Evolutionary conservation across 1,140 invertebrate species (phyloP).

Genomic region (Drosophila pseudoananassae): DNA sequence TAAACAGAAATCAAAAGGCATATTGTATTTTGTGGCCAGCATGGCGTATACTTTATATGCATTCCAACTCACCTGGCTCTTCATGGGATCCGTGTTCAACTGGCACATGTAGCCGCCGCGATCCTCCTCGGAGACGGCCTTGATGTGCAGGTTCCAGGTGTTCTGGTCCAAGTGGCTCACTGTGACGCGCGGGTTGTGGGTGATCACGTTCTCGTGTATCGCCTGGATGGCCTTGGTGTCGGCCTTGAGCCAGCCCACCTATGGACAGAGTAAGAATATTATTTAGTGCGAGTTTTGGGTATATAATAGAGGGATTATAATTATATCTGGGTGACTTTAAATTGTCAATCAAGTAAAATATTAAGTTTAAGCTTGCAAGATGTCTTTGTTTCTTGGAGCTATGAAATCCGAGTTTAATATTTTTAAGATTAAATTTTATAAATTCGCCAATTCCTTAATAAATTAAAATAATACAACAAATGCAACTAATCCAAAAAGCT

Average conservation of each 20-base stretch:
- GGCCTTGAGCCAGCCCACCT: slow-evolving; percentile 96
- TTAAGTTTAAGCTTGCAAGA: too few relatives aligned
- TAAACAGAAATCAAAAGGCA: too few relatives aligned
- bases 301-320: neutral
- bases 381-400: too few relatives aligned
- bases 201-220: slow-evolving; percentile 95
- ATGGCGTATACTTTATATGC: neutral
- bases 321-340: too few relatives aligned
- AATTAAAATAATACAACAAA: too few relatives aligned
- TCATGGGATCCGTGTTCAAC: slow-evolving; percentile 91
- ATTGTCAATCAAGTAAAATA: too few relatives aligned
- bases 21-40: too few relatives aligned
- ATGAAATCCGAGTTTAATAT: too few relatives aligned
- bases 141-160: slow-evolving; percentile 94
- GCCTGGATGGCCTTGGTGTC: slow-evolving; percentile 94
- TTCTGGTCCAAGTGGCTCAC: slow-evolving; percentile 91
- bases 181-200: slow-evolving; percentile 92
- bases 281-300: slow-evolving; percentile 1
- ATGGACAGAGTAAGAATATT: slow-evolving; percentile 10
- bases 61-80: slow-evolving; percentile 88
- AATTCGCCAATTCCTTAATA: too few relatives aligned
- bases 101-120: slow-evolving; percentile 94
- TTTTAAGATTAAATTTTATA: too few relatives aligned
- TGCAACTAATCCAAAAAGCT: too few relatives aligned
- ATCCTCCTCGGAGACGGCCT: slow-evolving; percentile 91